Percentiles rank a stretch among this genome's conserved stretches.
phyloP scores from a whole-genome alignment of 1,140 invertebrate genomes.

The Halictus rubicundus region DNA sequence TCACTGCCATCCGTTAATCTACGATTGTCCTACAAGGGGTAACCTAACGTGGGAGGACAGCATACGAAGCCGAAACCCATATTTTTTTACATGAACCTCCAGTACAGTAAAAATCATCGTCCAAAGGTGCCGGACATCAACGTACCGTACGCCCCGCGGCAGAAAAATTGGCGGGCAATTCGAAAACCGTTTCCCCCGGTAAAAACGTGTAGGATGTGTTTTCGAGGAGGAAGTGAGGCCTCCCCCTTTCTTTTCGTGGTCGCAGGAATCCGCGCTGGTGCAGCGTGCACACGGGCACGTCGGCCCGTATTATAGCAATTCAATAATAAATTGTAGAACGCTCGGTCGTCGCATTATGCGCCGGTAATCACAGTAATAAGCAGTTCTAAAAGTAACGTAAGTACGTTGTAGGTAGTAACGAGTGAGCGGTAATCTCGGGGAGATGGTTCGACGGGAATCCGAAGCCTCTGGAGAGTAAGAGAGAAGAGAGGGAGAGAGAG shows the following conservation, averaged over 20 bases:
- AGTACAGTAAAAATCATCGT: no score
- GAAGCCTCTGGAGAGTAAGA: slow-evolving; percentile 1
- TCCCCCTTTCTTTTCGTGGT: neutral
- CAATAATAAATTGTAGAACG: slow-evolving; percentile 77
- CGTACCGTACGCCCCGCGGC: no score
- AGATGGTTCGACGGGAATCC: slow-evolving; percentile 23
- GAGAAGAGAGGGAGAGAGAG: neutral
- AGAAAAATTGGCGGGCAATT: no score
- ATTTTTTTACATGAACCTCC: no score
- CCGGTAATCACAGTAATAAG: slow-evolving; percentile 76
- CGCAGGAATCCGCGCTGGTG: slow-evolving; percentile 31
- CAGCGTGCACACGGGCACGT: slow-evolving; percentile 26
- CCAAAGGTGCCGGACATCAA: no score
- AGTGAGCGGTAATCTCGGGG: slow-evolving; percentile 71
- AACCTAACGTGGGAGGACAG: no score
- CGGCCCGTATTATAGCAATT: slow-evolving; percentile 72
- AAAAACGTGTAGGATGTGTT: neutral
- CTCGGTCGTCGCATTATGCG: slow-evolving; percentile 72
- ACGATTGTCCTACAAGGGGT: no score
- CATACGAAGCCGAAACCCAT: no score
- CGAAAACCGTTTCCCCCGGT: no score
- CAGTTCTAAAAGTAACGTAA: slow-evolving; percentile 76
- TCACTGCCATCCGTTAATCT: no score
- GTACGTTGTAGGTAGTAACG: slow-evolving; percentile 77
- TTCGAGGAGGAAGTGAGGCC: neutral